A percentile compares a stretch with the other conserved stretches of the same genome.
Evolutionary conservation across 2,888 invertebrate species (phyloP).

Genomic region (Endomychus coccineus): DNA sequence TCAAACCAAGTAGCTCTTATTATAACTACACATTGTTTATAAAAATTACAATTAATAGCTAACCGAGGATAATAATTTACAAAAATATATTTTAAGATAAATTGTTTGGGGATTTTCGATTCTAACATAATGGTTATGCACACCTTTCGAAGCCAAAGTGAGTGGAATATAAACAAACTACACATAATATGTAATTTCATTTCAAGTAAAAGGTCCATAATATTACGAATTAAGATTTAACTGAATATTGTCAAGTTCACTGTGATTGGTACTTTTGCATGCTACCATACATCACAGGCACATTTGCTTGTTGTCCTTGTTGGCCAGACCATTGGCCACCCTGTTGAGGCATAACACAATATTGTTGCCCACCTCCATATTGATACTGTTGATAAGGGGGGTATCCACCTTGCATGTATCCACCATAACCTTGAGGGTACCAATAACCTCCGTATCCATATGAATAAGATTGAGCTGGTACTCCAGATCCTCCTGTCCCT

Average conservation of each 20-base stretch:
- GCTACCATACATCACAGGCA: constrained; percentile 60
- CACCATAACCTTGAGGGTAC: constrained; percentile 76
- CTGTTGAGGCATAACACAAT: constrained; percentile 43
- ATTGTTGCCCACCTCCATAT: constrained; percentile 48
- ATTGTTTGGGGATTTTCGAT: constrained; percentile 11
- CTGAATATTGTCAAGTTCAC: constrained; percentile 47
- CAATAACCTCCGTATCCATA: constrained; percentile 88
- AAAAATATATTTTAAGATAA: constrained; percentile 20
- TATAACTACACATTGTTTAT: constrained; percentile 14
- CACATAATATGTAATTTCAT: constrained; percentile 14
- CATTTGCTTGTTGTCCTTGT: constrained; percentile 46
- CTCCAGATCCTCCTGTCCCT: constrained; percentile 34
- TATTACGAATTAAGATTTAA: constrained; percentile 8
- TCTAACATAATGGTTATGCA: constrained; percentile 8
- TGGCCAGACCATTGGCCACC: constrained; percentile 41
- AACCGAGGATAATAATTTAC: constrained; percentile 17
- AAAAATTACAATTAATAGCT: too few species aligned
- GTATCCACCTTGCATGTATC: constrained; percentile 49
- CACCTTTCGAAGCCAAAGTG: constrained; percentile 18
- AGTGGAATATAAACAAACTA: constrained; percentile 17
- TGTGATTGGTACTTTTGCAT: constrained; percentile 83
- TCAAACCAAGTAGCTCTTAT: constrained; percentile 14
- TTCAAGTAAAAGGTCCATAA: constrained; percentile 14
- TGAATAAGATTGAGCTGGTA: constrained; percentile 69
- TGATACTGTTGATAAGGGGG: constrained; percentile 47